Percentiles rank a stretch among this genome's conserved stretches.
These are phyloP conservation scores for Zaprionus africanus DNA, from an alignment of 1,140 invertebrate genomes.

Conservation along the genomic window DNA sequence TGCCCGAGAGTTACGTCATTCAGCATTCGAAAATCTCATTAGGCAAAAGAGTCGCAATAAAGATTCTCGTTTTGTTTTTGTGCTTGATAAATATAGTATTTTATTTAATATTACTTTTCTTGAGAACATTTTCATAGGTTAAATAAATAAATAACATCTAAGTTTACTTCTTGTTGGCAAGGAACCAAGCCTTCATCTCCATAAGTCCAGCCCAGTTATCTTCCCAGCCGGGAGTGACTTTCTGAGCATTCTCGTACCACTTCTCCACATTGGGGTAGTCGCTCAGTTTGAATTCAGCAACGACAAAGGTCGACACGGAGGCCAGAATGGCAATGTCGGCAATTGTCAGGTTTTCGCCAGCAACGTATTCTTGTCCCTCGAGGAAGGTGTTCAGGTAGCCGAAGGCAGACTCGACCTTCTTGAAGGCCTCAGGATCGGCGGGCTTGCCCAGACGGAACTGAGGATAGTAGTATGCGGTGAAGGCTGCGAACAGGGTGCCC, in stretches of 20 bases:
- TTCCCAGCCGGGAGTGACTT: constrained; percentile 86
- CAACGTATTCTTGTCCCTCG: constrained; percentile 87
- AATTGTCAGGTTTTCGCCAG: constrained; percentile 89
- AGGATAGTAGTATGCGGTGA: constrained; percentile 88
- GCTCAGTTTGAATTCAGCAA: constrained; percentile 87
- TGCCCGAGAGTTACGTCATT: not conserved
- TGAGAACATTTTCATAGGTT: not conserved
- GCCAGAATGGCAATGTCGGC: constrained; percentile 89
- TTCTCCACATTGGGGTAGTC: constrained; percentile 88
- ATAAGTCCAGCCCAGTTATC: constrained; percentile 61
- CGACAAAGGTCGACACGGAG: constrained; percentile 88
- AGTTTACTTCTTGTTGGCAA: constrained; percentile 1
- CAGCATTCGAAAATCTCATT: no score
- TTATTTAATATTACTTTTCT: not conserved
- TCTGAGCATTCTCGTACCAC: constrained; percentile 89
- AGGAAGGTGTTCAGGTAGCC: constrained; percentile 88
- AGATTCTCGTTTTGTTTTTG: not conserved
- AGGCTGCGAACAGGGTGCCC: constrained; percentile 87
- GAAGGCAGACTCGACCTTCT: constrained; percentile 87
- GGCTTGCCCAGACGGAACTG: constrained; percentile 86
- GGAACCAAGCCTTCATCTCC: constrained; percentile 47
- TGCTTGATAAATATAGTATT: not conserved
- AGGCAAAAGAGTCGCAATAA: not conserved
- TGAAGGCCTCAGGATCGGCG: constrained; percentile 87
- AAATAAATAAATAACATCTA: constrained; percentile 1